A percentile compares a stretch with the other conserved stretches of the same genome.
These are phyloP conservation scores for Tenthredo scrophulariae DNA, from an alignment of 2,888 invertebrate species.

Conservation along the genomic window DNA sequence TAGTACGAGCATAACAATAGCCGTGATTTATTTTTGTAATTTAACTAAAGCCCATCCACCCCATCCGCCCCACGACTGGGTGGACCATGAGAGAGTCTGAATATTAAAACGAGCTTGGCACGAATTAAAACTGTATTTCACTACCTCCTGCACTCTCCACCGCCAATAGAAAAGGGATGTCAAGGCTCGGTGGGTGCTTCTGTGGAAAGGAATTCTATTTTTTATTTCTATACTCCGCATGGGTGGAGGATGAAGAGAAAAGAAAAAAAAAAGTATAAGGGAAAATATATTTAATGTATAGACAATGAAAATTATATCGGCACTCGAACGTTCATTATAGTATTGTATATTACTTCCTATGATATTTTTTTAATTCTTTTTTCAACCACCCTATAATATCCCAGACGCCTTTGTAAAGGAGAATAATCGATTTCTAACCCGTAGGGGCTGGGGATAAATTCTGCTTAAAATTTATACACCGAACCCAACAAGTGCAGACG, in stretches of 20 bases:
- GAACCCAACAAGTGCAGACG: slow-evolving; percentile 26
- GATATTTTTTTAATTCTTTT: neutral
- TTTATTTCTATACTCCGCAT: neutral
- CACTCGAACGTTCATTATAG: too few species aligned
- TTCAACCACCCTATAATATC: neutral
- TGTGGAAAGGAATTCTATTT: neutral
- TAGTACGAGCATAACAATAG: slow-evolving; percentile 64
- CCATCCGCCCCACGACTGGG: slow-evolving; percentile 35
- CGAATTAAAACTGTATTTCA: slow-evolving; percentile 68
- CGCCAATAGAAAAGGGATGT: neutral
- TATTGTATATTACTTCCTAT: neutral
- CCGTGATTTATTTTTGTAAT: slow-evolving; percentile 69
- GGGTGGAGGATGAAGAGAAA: neutral
- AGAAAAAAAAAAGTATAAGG: neutral
- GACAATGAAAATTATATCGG: too few species aligned
- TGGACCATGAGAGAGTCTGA: slow-evolving; percentile 52
- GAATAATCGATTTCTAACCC: slow-evolving; percentile 14
- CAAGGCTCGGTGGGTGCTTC: neutral
- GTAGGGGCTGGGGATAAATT: neutral
- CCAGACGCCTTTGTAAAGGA: neutral
- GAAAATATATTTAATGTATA: too few species aligned
- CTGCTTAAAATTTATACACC: slow-evolving; percentile 26
- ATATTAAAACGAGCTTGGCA: slow-evolving; percentile 62
- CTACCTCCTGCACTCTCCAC: slow-evolving; percentile 46
- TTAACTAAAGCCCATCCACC: slow-evolving; percentile 63